Base-by-base conservation (phyloP, 2,797 vertebrate species). In the Limosa lapponica region DNA sequence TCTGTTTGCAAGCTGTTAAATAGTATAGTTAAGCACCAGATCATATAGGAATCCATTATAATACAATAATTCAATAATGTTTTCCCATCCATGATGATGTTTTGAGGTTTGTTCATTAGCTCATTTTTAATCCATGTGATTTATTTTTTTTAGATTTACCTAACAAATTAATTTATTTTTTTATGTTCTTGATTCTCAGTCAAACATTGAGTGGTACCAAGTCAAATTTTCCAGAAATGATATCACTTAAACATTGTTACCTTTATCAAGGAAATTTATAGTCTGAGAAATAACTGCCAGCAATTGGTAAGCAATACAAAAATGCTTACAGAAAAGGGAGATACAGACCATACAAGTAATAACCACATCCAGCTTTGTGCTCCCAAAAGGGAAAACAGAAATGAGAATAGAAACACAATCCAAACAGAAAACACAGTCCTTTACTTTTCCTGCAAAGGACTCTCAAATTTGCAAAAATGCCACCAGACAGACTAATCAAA, bases 401-500 rank as follows among this genome's bases (percentile, higher is more conserved):
- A 96, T 62, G 51, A 83, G 81, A 89, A 88, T n/a, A 94, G 75
- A 91, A 97, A 78, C 8, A 75, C 17, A 85, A 79, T 14, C 19
- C 59, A 79, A 81, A 57, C 22, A 91, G 57, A 95, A 93, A 86
- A 79, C 70, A 58, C 8, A 36, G 30, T 51, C n/a, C 7, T 78
- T 94, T 58, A 90, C 46, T 89, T 88, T 92, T 85, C 79, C 92
- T 34, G 64, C 46, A 92, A 85, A 55, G 39, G 78, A 73, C 37
- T 81, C 89, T 73, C 43, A 94, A 66, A 91, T 54, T 48, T 82
- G 84, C 49, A 93, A 92, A 96, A 67, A 95, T 34, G 65, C 43
- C 94, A 96, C 70, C 92, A 95, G 90, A 95, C 20, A 96, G 92
- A 87, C 89, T 57, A 88, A 49, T 73, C 84, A 92, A 95, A 92